These are phyloP conservation scores for Podarcis lilfordi DNA, from an alignment of 2,797 vertebrate species.

Conservation along the genomic window DNA sequence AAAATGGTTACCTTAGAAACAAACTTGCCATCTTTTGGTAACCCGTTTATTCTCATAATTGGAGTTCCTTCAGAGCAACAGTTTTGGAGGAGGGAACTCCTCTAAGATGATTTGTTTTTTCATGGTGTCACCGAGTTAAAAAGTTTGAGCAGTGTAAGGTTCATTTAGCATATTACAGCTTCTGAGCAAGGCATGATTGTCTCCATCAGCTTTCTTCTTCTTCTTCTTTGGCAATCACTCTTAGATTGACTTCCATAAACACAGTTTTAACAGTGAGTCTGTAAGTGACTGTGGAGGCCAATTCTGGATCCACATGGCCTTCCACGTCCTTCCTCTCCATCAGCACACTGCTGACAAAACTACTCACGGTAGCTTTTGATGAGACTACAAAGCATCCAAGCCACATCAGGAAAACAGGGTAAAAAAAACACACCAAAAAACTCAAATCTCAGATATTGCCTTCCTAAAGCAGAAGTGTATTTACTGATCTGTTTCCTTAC, in stretches of 20 bases:
- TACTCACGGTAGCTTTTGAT: constrained; percentile 5
- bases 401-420: neutral
- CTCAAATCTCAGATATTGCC: neutral
- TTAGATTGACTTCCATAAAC: too few relatives aligned
- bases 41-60: neutral
- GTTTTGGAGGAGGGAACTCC: neutral
- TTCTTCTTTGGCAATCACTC: too few relatives aligned
- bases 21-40: neutral
- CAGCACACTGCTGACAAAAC: constrained; percentile 11
- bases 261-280: too few relatives aligned
- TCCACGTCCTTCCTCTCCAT: neutral
- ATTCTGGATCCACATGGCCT: too few relatives aligned
- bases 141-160: neutral
- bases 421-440: neutral
- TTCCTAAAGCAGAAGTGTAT: neutral
- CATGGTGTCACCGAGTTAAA: neutral
- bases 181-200: neutral
- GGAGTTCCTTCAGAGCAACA: neutral
- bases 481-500: neutral
- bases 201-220: neutral
- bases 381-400: neutral
- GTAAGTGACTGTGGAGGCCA: too few relatives aligned
- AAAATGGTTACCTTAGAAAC: neutral
- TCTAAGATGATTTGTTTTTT: neutral
- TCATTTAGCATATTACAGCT: constrained; percentile 18